phyloP scores from a whole-genome alignment of 2,797 vertebrate genomes.

The Percopsis omiscomaycus region DNA sequence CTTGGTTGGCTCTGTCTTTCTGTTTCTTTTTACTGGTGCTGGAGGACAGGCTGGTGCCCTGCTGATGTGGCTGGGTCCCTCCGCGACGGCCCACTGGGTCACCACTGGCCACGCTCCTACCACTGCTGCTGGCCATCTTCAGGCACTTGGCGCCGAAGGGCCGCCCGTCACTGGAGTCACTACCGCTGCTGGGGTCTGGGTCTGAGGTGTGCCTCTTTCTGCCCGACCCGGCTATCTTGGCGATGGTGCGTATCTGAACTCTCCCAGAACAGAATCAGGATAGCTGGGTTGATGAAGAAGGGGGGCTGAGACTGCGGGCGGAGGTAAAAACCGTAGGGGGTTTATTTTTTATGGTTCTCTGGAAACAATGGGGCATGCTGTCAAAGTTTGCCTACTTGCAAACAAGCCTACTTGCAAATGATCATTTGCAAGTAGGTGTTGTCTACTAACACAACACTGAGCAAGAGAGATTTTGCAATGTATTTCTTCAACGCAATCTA shows the following conservation, averaged over 20 bases:
- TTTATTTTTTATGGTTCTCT: neutral
- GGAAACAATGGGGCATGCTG: neutral
- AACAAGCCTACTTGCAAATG: no score
- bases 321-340: neutral
- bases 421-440: no score
- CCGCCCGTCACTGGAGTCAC: conserved; percentile 87
- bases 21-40: conserved; percentile 93
- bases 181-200: conserved; percentile 89
- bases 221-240: conserved; percentile 99
- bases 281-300: conserved; percentile 60
- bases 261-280: conserved; percentile 87
- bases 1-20: conserved; percentile 94
- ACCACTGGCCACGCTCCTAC: conserved; percentile 60
- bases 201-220: conserved; percentile 98
- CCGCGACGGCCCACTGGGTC: conserved; percentile 46
- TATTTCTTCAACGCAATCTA: no score
- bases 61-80: conserved; percentile 72
- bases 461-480: no score
- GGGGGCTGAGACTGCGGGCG: conserved; percentile 33
- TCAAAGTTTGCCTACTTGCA: no score
- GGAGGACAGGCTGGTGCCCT: conserved; percentile 71
- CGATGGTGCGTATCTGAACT: conserved; percentile 88
- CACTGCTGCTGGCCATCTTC: conserved; percentile 91
- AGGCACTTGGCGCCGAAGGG: conserved; percentile 92
- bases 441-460: no score